These are phyloP conservation scores for Ammodytes dubius DNA, from an alignment of 2,113 vertebrate species.

Conservation along the genomic window DNA sequence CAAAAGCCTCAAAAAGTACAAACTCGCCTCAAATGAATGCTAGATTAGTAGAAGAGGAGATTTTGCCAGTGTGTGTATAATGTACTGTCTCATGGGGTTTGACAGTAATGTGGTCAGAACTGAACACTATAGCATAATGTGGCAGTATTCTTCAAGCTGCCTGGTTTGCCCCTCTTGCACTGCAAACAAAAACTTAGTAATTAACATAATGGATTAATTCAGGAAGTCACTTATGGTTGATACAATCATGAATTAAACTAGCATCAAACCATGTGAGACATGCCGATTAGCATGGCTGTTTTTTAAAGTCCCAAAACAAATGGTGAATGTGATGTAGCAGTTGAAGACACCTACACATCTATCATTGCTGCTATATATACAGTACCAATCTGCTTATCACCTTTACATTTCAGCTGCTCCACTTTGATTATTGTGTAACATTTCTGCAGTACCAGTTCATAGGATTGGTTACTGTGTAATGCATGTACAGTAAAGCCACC, in stretches of 20 bases:
- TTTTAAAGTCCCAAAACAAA: slow-evolving; percentile 5
- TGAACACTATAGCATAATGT: slow-evolving; percentile 46
- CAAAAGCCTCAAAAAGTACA: slow-evolving; percentile 75
- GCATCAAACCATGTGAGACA: slow-evolving; percentile 11
- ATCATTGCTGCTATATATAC: slow-evolving; percentile 37
- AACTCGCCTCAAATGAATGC: slow-evolving; percentile 65
- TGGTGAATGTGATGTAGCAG: slow-evolving; percentile 49
- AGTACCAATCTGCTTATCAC: neutral
- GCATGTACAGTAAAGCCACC: neutral
- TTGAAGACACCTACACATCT: slow-evolving; percentile 44
- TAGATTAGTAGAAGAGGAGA: slow-evolving; percentile 30
- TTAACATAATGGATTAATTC: slow-evolving; percentile 36
- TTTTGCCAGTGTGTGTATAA: slow-evolving; percentile 26
- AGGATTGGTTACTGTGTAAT: neutral
- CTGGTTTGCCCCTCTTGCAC: slow-evolving; percentile 57
- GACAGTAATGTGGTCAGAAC: slow-evolving; percentile 32
- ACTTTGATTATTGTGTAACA: neutral
- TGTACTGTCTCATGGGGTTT: slow-evolving; percentile 14
- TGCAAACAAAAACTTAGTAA: slow-evolving; percentile 69
- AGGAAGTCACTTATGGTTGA: slow-evolving; percentile 52
- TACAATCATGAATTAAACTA: slow-evolving; percentile 11
- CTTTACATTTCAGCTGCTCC: neutral
- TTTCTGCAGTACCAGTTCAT: neutral
- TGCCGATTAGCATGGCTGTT: slow-evolving; percentile 7
- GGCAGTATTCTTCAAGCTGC: slow-evolving; percentile 41